Evolutionary conservation across 2,888 invertebrate species (phyloP).

Genomic region (Eupithecia subumbrata): DNA sequence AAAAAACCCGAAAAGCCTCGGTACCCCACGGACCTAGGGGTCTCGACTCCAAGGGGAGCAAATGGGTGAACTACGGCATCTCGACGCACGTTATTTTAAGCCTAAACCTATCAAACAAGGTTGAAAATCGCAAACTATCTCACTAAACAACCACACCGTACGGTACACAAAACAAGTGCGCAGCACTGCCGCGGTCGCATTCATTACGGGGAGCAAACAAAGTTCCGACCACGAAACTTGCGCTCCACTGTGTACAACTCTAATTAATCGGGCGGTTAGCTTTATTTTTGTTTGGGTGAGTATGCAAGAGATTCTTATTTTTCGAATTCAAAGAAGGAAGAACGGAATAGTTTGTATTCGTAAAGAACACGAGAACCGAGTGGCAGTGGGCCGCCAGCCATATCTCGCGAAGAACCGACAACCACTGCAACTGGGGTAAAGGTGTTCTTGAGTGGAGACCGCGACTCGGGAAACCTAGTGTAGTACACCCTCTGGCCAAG

Average conservation of each 20-base stretch:
- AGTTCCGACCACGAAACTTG: constrained; percentile 60
- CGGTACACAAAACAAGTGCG: constrained; percentile 53
- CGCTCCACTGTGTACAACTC: constrained; percentile 45
- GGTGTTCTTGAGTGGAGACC: no score
- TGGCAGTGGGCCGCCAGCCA: no score
- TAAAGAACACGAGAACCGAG: not conserved
- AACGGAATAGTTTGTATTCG: not conserved
- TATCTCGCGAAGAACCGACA: no score
- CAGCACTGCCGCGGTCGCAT: constrained; percentile 55
- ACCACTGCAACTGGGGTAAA: no score
- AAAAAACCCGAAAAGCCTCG: no score
- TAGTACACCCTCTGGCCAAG: no score
- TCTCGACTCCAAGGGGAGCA: no score
- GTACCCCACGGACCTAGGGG: no score
- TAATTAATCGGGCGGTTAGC: constrained; percentile 46
- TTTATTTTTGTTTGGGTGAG: constrained; percentile 38
- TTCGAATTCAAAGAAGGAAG: not conserved
- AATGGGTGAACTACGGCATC: no score
- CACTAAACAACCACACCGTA: constrained; percentile 15
- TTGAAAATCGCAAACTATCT: constrained; percentile 9
- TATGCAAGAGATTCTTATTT: not conserved
- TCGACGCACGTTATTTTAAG: no score
- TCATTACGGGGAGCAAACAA: constrained; percentile 61
- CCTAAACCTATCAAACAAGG: not conserved
- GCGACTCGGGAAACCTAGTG: no score